phyloP scores from a whole-genome alignment of 2,797 vertebrate genomes.

The Micropoecilia bifurca region DNA sequence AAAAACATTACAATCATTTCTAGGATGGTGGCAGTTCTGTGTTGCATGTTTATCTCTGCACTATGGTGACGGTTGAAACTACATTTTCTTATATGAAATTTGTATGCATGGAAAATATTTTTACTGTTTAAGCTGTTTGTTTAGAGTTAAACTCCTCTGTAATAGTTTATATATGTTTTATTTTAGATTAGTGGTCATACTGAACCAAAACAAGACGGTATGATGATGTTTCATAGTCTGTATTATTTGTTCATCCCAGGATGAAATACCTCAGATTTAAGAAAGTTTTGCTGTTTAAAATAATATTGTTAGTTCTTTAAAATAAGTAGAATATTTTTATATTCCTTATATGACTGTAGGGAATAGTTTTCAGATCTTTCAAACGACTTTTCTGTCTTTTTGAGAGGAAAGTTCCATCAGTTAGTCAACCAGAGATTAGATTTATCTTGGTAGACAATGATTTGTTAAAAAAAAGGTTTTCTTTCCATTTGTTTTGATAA shows the following conservation, averaged over 20 bases:
- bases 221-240: background rate
- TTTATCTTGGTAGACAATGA: background rate
- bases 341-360: background rate
- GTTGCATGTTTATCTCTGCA: background rate
- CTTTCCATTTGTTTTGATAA: background rate
- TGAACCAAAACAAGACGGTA: background rate
- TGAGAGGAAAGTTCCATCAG: background rate
- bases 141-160: background rate
- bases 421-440: background rate
- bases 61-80: background rate
- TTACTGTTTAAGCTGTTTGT: background rate
- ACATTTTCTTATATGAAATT: background rate
- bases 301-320: background rate
- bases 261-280: conserved; percentile 4
- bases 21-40: background rate
- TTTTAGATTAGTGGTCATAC: background rate
- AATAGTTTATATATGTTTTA: background rate
- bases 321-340: background rate
- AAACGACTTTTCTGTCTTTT: background rate
- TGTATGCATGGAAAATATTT: background rate
- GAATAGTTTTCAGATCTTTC: background rate
- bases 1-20: background rate
- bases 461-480: background rate
- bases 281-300: background rate
- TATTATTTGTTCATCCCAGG: conserved; percentile 1